A percentile compares a stretch with the other conserved stretches of the same genome.
These are phyloP conservation scores for Acleris holmiana DNA, from an alignment of 2,888 invertebrate species.

Conservation along the genomic window DNA sequence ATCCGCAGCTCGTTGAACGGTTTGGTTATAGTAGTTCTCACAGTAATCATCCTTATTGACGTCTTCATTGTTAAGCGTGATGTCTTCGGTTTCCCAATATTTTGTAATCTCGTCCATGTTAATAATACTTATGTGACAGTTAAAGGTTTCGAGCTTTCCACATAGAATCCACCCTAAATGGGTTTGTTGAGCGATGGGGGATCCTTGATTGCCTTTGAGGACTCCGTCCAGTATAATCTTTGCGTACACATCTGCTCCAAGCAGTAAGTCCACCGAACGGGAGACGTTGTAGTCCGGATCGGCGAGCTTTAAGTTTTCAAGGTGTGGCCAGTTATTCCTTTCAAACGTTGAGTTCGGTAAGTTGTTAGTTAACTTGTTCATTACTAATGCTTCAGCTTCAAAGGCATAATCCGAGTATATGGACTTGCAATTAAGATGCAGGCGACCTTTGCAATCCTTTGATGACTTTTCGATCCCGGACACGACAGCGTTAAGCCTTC, in stretches of 20 bases:
- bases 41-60: conserved; percentile 28
- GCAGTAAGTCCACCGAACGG: conserved; percentile 21
- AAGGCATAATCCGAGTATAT: conserved; percentile 18
- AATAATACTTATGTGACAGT: conserved; percentile 36
- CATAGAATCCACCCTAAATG: conserved; percentile 37
- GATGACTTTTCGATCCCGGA: conserved; percentile 29
- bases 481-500: conserved; percentile 24
- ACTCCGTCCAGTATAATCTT: conserved; percentile 29
- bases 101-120: conserved; percentile 35
- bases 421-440: conserved; percentile 15
- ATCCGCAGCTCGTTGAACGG: conserved; percentile 11
- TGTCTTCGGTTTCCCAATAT: conserved; percentile 38
- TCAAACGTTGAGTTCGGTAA: conserved; percentile 26
- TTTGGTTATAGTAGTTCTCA: conserved; percentile 35
- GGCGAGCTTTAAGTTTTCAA: conserved; percentile 28
- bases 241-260: conserved; percentile 16
- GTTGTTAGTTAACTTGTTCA: conserved; percentile 25
- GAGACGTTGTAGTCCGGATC: conserved; percentile 30
- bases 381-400: conserved; percentile 20
- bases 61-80: not conserved
- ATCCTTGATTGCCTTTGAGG: not conserved
- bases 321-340: conserved; percentile 29
- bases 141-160: conserved; percentile 34
- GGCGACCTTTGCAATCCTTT: conserved; percentile 22
- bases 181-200: conserved; percentile 34